phyloP scores from a whole-genome alignment of 2,113 vertebrate species.

The Vidua macroura region DNA sequence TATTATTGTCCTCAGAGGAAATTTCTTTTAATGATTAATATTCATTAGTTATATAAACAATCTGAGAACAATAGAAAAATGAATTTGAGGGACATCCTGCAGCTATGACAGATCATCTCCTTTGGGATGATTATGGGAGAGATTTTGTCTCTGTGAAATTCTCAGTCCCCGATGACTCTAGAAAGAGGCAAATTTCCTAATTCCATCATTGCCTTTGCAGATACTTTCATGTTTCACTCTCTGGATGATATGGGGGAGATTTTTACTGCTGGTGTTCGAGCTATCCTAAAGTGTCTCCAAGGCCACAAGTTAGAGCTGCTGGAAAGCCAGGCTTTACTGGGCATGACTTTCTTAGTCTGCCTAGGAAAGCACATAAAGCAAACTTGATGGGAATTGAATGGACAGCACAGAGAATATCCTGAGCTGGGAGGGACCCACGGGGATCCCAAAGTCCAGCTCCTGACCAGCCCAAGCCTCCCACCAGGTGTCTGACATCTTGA shows the following conservation, averaged over 20 bases:
- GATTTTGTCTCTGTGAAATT: neutral
- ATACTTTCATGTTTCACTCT: neutral
- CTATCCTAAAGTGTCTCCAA: neutral
- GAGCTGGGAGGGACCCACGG: neutral
- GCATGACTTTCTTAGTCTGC: neutral
- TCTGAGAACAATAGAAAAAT: accelerated
- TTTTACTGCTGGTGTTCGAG: neutral
- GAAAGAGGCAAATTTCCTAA: neutral
- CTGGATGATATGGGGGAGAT: neutral
- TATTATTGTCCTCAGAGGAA: neutral
- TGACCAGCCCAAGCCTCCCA: neutral
- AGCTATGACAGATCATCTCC: neutral
- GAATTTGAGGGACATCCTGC: neutral
- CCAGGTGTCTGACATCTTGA: neutral
- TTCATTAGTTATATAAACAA: neutral
- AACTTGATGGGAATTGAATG: neutral
- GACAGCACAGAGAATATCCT: neutral
- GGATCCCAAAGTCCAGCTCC: neutral
- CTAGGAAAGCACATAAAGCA: neutral
- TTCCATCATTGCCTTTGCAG: neutral
- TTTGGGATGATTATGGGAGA: too few relatives aligned
- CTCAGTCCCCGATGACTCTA: neutral
- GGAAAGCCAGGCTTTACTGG: neutral
- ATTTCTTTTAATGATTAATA: neutral
- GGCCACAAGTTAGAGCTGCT: neutral